phyloP scores from a whole-genome alignment of 2,888 invertebrate genomes.

The Drosophila atroscutellata region DNA sequence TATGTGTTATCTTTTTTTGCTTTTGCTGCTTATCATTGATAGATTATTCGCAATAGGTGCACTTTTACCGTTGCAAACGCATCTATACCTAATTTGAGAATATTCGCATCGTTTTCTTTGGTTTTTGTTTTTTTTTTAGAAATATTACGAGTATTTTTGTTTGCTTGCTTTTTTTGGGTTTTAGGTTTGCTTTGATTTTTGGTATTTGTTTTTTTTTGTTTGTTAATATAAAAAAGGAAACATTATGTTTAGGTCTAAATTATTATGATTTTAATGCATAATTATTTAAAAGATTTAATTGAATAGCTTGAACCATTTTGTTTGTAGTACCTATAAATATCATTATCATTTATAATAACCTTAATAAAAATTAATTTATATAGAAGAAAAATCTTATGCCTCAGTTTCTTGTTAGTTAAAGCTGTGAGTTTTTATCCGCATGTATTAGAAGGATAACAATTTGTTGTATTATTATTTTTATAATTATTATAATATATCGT shows the following conservation, averaged over 20 bases:
- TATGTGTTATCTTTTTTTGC: constrained; percentile 57
- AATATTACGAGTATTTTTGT: constrained; percentile 56
- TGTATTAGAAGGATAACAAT: constrained; percentile 80
- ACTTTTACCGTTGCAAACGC: constrained; percentile 68
- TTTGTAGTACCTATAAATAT: constrained; percentile 74
- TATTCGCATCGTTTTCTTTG: constrained; percentile 51
- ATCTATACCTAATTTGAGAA: constrained; percentile 61
- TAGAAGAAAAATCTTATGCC: constrained; percentile 82
- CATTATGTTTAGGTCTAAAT: constrained; percentile 74
- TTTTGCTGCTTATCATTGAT: constrained; percentile 71
- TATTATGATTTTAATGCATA: constrained; percentile 77
- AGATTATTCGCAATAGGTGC: constrained; percentile 74
- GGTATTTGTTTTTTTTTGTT: constrained; percentile 24
- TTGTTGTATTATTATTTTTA: constrained; percentile 32
- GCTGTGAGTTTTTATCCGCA: constrained; percentile 84
- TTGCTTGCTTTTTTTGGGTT: constrained; percentile 45
- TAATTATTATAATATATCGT: constrained; percentile 47
- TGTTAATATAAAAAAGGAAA: constrained; percentile 80
- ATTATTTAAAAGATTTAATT: constrained; percentile 72
- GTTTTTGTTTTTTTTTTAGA: constrained; percentile 21
- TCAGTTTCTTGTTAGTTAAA: constrained; percentile 81
- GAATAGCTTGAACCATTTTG: constrained; percentile 76
- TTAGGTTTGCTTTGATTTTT: constrained; percentile 15
- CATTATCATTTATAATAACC: constrained; percentile 66
- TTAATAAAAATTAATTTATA: constrained; percentile 75